Conservation (phyloP, 2,113 vertebrate genomes). For the Podilymbus podiceps region DNA sequence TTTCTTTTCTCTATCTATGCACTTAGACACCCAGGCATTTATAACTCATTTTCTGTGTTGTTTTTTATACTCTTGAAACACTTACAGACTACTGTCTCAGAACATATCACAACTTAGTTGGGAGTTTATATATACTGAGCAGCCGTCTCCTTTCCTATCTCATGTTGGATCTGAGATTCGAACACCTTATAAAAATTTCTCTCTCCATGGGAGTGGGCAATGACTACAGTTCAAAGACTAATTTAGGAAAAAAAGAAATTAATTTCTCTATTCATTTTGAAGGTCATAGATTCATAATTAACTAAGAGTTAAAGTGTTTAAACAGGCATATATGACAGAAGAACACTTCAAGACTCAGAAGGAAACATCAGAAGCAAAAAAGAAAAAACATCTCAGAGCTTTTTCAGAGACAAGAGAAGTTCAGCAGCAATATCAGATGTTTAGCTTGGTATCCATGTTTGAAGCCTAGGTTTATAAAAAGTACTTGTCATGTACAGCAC, state of each 20-base stretch:
- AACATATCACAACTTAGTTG: not conserved
- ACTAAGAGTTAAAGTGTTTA: not conserved
- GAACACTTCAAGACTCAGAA: not conserved
- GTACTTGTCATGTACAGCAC: conserved; percentile 5
- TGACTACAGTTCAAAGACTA: not conserved
- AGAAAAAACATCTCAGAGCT: not conserved
- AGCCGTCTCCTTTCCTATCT: not conserved
- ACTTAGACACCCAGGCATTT: not conserved
- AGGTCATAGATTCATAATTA: not conserved
- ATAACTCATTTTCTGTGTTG: not conserved
- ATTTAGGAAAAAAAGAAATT: not conserved
- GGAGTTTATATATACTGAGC: not conserved
- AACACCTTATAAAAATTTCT: not conserved
- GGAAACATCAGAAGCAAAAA: not conserved
- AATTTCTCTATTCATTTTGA: not conserved
- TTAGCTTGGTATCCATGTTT: conserved; percentile 43
- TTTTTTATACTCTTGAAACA: not conserved
- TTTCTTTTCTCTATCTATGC: not conserved
- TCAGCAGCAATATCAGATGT: conserved; percentile 37
- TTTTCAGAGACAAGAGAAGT: not conserved
- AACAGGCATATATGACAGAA: not conserved
- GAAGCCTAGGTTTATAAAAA: conserved; percentile 35
- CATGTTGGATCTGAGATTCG: not conserved
- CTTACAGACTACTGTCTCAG: not conserved
- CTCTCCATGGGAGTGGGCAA: not conserved